Base-by-base conservation (phyloP, 2,797 vertebrate genomes). In the Cephalopachus bancanus region DNA sequence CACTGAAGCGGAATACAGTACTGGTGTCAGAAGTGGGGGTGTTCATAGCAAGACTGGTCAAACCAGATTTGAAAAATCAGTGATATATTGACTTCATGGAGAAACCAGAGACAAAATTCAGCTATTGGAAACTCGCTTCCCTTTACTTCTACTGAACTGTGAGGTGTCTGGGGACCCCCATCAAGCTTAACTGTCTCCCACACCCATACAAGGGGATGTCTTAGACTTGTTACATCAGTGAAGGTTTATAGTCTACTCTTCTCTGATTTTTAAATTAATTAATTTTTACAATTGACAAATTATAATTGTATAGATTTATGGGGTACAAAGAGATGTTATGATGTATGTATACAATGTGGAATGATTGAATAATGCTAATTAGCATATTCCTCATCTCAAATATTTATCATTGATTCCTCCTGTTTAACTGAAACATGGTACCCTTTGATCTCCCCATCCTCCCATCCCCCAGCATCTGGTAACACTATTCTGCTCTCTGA, bases 241-340 rank as follows among this genome's bases (percentile, higher is more conserved):
- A 26, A 28, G n/a, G 59, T 60, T 44, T 53, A 65, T 53, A 28
- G 19, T 49, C 74, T 69, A 83, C 17, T 37, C 2, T 83, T 72
- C 14, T 89, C 57, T 80, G 55, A 86, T 91, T 93, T 86, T 89
- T 94, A 49, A 28, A 75, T 44, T 44, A 44, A 44, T 44, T 44
- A 44, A 44, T 44, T 44, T 44, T 44, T 44, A 37, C n/a, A 60
- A 19, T 10, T 62, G 22, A 15, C 44, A 44, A 44, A 44, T 44
- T 44, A 44, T 44, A 44, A 44, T 44, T 44, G 44, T 44, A 44
- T 44, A 44, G 44, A 44, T 44, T 44, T 44, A 44, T 44, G 44
- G 44, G 44, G 44, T 44, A 4, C 44, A 44, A 44, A 44, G 44
- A 44, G 44, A 44, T 44, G 44, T 44, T 44, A 44, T 44, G 44